These are phyloP conservation scores for Eupithecia tripunctaria DNA, from an alignment of 2,888 invertebrate species.

Conservation along the genomic window DNA sequence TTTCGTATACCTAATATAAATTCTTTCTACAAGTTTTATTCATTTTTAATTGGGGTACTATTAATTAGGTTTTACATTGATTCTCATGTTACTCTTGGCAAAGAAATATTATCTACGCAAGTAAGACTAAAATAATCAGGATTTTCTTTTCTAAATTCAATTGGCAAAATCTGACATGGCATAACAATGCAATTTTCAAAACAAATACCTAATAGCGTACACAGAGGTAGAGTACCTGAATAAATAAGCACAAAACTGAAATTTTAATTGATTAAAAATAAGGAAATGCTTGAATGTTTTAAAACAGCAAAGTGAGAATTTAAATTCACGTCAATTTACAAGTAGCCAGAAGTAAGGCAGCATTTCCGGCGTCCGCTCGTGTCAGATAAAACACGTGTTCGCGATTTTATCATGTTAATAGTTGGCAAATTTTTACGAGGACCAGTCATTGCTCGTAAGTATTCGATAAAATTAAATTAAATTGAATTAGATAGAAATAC, in stretches of 20 bases:
- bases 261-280: neutral
- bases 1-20: neutral
- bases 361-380: slow-evolving; percentile 25
- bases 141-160: neutral
- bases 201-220: too few relatives aligned
- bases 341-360: slow-evolving; percentile 30
- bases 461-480: neutral
- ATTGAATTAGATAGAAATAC: neutral
- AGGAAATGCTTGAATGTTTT: neutral
- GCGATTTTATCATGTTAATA: slow-evolving; percentile 26
- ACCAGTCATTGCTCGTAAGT: neutral
- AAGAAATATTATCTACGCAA: neutral
- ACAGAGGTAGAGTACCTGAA: too few relatives aligned
- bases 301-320: slow-evolving; percentile 46
- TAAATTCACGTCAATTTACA: slow-evolving; percentile 19
- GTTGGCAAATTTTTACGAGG: slow-evolving; percentile 23
- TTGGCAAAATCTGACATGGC: neutral
- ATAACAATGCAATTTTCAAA: neutral
- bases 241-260: neutral
- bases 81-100: neutral
- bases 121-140: neutral
- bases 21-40: neutral
- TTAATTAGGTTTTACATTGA: neutral
- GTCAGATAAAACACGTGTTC: slow-evolving; percentile 26
- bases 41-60: neutral